These are phyloP conservation scores for Nephila pilipes DNA, from an alignment of 1,140 invertebrate genomes.

Conservation along the genomic window DNA sequence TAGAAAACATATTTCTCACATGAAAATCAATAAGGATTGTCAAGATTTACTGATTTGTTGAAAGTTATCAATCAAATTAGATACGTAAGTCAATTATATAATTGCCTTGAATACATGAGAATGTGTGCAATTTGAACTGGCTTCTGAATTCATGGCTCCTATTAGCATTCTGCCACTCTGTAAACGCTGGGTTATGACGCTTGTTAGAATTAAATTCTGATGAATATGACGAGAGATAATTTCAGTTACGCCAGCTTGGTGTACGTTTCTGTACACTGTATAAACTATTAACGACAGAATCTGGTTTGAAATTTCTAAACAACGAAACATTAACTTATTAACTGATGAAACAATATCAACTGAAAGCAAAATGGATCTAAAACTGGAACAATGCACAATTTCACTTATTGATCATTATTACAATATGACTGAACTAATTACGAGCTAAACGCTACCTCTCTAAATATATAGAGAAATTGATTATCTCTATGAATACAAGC, in stretches of 20 bases:
- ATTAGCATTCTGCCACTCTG: conserved; percentile 50
- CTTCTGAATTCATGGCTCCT: conserved; percentile 42
- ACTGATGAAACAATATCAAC: background rate
- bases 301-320: conserved; percentile 5
- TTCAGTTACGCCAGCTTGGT: background rate
- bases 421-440: background rate
- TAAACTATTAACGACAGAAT: conserved; percentile 23
- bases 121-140: background rate
- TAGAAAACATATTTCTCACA: background rate
- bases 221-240: conserved; percentile 38
- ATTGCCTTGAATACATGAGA: conserved; percentile 64
- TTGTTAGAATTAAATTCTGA: conserved; percentile 44
- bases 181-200: conserved; percentile 37
- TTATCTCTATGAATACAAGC: no score
- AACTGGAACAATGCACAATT: background rate
- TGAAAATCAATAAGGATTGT: background rate
- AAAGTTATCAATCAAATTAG: conserved; percentile 22
- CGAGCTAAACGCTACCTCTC: background rate
- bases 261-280: conserved; percentile 16
- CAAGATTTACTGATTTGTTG: background rate
- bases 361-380: background rate
- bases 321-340: conserved; percentile 9
- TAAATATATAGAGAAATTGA: no score
- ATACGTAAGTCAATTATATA: conserved; percentile 41
- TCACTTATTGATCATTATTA: background rate